Base-by-base conservation (phyloP, 1,140 invertebrate genomes). In the Drosophila lacertosa region DNA sequence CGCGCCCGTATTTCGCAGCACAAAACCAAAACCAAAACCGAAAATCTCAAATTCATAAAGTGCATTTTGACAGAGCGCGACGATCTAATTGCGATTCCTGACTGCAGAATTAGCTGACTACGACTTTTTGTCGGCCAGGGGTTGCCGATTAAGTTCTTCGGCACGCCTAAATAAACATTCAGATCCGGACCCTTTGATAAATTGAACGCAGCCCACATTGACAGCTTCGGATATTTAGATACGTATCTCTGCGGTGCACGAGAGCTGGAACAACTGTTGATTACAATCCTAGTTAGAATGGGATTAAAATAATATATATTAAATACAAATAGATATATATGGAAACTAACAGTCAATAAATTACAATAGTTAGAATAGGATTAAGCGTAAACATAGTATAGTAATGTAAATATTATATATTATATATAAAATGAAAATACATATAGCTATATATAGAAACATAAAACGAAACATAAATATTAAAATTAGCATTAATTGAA, bases 51-150 rank as follows among this genome's bases (percentile, higher is more conserved):
- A 68, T 86, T 74, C 64, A 86, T 86, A 86, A 84, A 76, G 81
- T 65, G 76, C 83, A 73, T 80, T 83, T 59, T 83, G 80, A 83
- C 80, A 63, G 72, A 68, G 48, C 81, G 81, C 26, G 39, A 79
- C 73, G 81, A 86, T 84, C 81, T 73, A 73, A 84, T 77, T 86
- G 80, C 81, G 55, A 84, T 80, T 81, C 64, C 13, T 32, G 45
- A 66, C 47, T 59, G 42, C 32, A 16, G 18, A 66, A 67, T 63
- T 54, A 51, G 32, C 47, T 22, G 35, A 35, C 11, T 51, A 35
- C 15, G n/a, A n/a, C n/a, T n/a, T n/a, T 15, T 55, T 74, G 47
- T 72, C 29, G 11, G 32, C 11, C 32, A 9, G 32, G 10, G 24
- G 4, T 6, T 24, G 6, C 45, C 63, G 80, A 84, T 84, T 84